Evolutionary conservation across 2,888 invertebrate genomes (phyloP).

Genomic region (Meandrusa payeni): DNA sequence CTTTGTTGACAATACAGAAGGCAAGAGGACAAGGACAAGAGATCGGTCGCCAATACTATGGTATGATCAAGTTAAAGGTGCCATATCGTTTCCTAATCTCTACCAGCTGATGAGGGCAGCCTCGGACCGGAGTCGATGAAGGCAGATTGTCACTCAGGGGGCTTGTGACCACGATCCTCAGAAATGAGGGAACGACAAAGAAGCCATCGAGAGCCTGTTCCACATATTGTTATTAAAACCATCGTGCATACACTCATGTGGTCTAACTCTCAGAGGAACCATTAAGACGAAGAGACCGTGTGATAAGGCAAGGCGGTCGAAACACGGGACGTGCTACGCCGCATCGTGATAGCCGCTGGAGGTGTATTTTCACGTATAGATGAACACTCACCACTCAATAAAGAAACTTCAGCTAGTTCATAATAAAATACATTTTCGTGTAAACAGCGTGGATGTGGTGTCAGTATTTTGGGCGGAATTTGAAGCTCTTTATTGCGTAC

Average conservation of each 20-base stretch:
- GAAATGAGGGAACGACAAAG: too few species aligned
- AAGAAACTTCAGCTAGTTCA: slow-evolving; percentile 22
- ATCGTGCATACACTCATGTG: slow-evolving; percentile 58
- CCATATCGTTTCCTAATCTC: too few species aligned
- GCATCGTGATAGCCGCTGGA: slow-evolving; percentile 64
- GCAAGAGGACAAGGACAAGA: too few species aligned
- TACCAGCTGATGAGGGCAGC: too few species aligned
- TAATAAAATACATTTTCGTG: slow-evolving; percentile 35
- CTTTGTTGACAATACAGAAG: too few species aligned
- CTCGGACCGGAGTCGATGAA: too few species aligned
- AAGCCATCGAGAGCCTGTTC: slow-evolving; percentile 9
- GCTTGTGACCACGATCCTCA: too few species aligned
- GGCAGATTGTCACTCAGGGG: too few species aligned
- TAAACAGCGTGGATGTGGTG: slow-evolving; percentile 33
- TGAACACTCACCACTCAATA: slow-evolving; percentile 25
- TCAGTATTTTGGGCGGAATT: slow-evolving; percentile 36
- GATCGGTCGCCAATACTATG: too few species aligned
- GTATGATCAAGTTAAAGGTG: too few species aligned
- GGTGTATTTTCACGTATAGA: slow-evolving; percentile 63
- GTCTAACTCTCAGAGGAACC: slow-evolving; percentile 59
- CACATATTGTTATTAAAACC: slow-evolving; percentile 43
- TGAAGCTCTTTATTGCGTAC: slow-evolving; percentile 61
- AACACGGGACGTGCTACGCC: slow-evolving; percentile 65
- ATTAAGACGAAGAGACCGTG: slow-evolving; percentile 59
- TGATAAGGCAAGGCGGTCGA: slow-evolving; percentile 59